Conservation (phyloP, 92 coral and sea anemone species). For the Hydrozoanthus gracilis region DNA sequence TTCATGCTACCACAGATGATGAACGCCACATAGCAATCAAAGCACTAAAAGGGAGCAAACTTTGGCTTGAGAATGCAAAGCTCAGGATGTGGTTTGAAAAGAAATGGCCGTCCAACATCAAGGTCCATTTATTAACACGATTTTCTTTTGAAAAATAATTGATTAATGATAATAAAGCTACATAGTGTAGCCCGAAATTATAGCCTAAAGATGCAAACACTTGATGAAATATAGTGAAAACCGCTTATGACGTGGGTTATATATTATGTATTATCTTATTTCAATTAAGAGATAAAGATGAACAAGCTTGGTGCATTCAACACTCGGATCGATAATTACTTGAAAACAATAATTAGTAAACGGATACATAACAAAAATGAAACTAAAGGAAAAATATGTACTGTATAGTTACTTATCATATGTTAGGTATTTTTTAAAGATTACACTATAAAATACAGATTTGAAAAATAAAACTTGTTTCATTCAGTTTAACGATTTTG, state of each 20-base stretch:
- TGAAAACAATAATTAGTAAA: not conserved
- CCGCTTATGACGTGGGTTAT: not conserved
- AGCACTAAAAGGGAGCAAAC: constrained; percentile 13
- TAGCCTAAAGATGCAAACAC: not conserved
- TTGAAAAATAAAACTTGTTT: not conserved
- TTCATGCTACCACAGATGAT: constrained; percentile 1
- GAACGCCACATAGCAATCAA: constrained; percentile 33
- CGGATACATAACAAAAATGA: not conserved
- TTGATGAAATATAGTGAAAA: not conserved
- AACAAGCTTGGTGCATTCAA: not conserved
- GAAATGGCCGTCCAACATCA: not conserved
- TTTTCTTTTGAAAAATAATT: not conserved
- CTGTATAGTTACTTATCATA: not conserved
- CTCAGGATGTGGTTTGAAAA: constrained; percentile 17
- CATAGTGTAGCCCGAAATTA: not conserved
- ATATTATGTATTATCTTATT: too few species aligned
- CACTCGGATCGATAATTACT: not conserved
- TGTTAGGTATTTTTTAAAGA: not conserved
- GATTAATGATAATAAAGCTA: not conserved
- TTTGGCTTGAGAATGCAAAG: constrained; percentile 10
- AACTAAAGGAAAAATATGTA: not conserved
- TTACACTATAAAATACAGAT: not conserved
- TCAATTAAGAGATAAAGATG: not conserved
- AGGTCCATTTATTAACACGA: not conserved
- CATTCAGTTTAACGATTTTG: not conserved